These are phyloP conservation scores for Silurus lanzhouensis DNA, from an alignment of 2,797 vertebrate species.

Conservation along the genomic window DNA sequence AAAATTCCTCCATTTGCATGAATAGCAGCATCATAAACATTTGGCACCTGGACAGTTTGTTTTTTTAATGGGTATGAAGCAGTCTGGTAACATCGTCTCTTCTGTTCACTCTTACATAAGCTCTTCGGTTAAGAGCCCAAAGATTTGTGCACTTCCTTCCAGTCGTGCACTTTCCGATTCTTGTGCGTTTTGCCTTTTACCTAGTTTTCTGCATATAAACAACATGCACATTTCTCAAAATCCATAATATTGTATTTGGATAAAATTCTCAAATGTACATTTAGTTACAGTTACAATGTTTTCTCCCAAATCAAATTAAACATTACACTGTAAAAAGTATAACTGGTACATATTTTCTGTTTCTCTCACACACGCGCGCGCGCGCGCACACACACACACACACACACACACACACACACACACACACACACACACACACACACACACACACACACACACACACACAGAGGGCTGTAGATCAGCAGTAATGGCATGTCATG, in stretches of 20 bases:
- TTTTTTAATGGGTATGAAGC: too few species aligned
- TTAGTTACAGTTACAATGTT: slow-evolving; percentile 1
- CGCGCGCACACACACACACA: slow-evolving; percentile 12
- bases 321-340: slow-evolving; percentile 2
- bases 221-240: too few species aligned
- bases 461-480: slow-evolving; percentile 41
- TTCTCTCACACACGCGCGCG: not conserved
- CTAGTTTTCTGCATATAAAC: too few species aligned
- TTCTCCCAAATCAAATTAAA: not conserved
- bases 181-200: too few species aligned
- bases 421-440: not conserved
- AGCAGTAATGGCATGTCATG: slow-evolving; percentile 51
- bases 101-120: too few species aligned
- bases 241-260: not conserved
- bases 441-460: slow-evolving; percentile 19
- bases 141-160: too few species aligned
- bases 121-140: too few species aligned
- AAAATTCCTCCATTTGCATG: too few species aligned
- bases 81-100: too few species aligned
- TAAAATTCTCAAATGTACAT: slow-evolving; percentile 5
- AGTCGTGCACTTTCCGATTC: too few species aligned
- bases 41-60: too few species aligned
- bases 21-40: too few species aligned
- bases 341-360: not conserved
- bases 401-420: slow-evolving; percentile 15